Base-by-base conservation (phyloP, 2,113 vertebrate species). In the Diphyllodes magnificus region DNA sequence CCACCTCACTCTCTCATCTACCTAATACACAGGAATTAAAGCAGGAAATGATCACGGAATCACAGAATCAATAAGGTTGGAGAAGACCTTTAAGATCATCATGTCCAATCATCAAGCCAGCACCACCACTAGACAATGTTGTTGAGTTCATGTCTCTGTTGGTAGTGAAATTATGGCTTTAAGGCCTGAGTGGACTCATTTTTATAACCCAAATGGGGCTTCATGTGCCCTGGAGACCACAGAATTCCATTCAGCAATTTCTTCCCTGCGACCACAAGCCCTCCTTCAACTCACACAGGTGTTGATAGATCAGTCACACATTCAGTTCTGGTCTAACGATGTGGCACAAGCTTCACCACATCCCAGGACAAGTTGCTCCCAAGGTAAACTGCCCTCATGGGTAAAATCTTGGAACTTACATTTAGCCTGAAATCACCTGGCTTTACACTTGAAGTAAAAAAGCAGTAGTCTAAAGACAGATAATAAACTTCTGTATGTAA, bases 201-300 rank as follows among this genome's bases (percentile, higher is more conserved):
- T 93, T 85, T 70, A 30, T 31, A 69, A 59, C 13, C 11, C 31
- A 63, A 50, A 50, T 8, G 24, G 17, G 16, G 66, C 16, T 40
- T 80, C 28, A 4, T 16, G n/a, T 11, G 54, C 33, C 51, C 61
- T 24, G 25, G 40, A 71, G 27, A 57, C 8, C 31, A 63, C 12
- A 57, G 40, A 78, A 79, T 39, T 63, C 39, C 30, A 20, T 22
- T 27, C 35, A 54, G 15, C 2, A 13, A 16, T 65, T 89, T 84
- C 25, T 18, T 65, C 13, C 6, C 5, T 66, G 16, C 30, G 78
- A n/a, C 33, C 35, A 14, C 33, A 87, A 24, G 10, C 76, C 31
- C 31, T 80, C 1, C 4, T 75, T 40, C 11, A 56, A 22, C 45
- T n/a, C 4, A 0, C 8, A 9, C 6, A 39, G 20, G 3, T 24